Percentiles rank a stretch among this genome's conserved stretches.
phyloP scores from a whole-genome alignment of 2,113 vertebrate genomes.

The Rissa tridactyla region DNA sequence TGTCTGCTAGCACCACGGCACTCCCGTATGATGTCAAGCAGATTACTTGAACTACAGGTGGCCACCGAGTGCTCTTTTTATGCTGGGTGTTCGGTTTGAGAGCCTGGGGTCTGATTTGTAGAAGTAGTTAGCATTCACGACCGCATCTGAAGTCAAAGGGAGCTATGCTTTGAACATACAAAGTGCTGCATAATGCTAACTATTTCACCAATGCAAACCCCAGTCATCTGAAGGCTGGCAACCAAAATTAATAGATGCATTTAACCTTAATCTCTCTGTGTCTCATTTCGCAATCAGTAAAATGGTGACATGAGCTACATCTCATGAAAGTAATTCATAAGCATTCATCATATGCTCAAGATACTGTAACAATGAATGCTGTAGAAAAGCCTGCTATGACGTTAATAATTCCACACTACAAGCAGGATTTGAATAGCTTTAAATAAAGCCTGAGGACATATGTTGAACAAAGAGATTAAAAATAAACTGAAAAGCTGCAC shows the following conservation, averaged over 20 bases:
- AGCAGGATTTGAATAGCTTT: conserved; percentile 14
- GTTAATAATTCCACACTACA: neutral
- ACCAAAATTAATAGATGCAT: neutral
- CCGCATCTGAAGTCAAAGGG: neutral
- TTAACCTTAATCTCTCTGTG: conserved; percentile 2
- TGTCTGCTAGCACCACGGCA: neutral
- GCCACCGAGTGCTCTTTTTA: neutral
- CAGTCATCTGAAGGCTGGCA: neutral
- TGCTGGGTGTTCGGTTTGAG: neutral
- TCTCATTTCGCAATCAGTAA: neutral
- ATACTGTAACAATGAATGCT: neutral
- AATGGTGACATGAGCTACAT: neutral
- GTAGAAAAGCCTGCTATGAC: neutral
- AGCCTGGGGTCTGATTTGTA: neutral
- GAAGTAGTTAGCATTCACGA: conserved; percentile 10
- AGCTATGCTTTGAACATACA: neutral
- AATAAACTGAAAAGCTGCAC: neutral
- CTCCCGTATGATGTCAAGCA: neutral
- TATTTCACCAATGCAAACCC: neutral
- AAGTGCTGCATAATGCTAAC: neutral
- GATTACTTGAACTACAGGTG: conserved; percentile 24
- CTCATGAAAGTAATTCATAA: neutral
- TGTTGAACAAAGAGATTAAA: conserved; percentile 14
- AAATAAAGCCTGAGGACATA: neutral
- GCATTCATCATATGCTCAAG: neutral